Evolutionary conservation across 2,113 vertebrate genomes (phyloP), one percentile per base, ranked within the genome.

Genomic region (Hepsetus odoe): DNA sequence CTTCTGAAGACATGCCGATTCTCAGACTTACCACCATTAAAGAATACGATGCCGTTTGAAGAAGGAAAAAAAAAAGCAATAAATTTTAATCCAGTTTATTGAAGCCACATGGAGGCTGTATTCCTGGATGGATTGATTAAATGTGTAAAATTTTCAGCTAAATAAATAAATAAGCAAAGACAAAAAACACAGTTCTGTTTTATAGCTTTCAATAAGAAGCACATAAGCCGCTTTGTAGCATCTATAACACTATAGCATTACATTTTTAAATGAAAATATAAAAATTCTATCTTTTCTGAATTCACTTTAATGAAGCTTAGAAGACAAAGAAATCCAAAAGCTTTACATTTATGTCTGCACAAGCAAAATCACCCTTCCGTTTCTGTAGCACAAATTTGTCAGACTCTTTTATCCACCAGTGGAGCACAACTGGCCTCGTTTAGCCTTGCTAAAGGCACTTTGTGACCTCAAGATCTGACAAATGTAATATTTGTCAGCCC

Each of bases 11-110:
- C 97, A 97, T 99, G 97, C 97, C 96, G 56, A 85, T 92, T 89
- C 92, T 93, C 93, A 91, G 94, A 98, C 97, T 98, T 98, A 99
- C 96, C 97, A 96, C 95, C 95, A 90, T 90, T 92, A 95, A 93
- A 95, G 94, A 93, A 93, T 94, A 94, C 94, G 96, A 94, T 94
- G 94, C 95, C 94, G 95, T 97, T 96, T 93, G 94, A 89, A 89
- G 88, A 94, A 83, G 86, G 56, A 90, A 90, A 92, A 92, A 93
- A 94, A 94, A 96, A 89, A 93, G 94, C 93, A 96, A 88, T 95
- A 94, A 92, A 95, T 93, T 95, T 94, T 94, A 93, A 96, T 93
- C 90, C 92, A 94, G 93, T 94, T 89, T 85, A 89, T 93, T 92
- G 82, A 42, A 82, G 76, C 64, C 61, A 32, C n/a, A 22, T 55